Evolutionary conservation across 2,113 vertebrate species (phyloP), one percentile per base, ranked within the genome.

Genomic region (Leptosomus discolor): DNA sequence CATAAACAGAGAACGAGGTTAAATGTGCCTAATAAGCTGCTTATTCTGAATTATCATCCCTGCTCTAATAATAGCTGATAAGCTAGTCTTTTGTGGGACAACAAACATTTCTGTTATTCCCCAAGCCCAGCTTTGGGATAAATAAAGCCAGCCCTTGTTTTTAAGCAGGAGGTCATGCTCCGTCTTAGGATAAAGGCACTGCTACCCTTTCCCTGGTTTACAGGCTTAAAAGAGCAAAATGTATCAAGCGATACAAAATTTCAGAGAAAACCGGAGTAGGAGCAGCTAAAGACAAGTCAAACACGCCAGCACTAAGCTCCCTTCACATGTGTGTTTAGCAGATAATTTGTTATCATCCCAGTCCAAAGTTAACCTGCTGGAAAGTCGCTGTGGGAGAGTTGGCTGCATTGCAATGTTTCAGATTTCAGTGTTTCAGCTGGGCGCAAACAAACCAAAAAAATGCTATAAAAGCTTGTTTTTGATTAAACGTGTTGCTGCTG

Each of bases 341-440:
- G 76, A 82, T 97, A 85, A 79, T 69, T 93, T 57, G 67, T 95
- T 96, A 96, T 95, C 94, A 64, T 41, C 92, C 80, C 60, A 90
- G 96, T 96, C 87, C 96, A 97, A 97, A 98, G 87, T 98, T 97
- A 97, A 97, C 91, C 88, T 94, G 48, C 94, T 96, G 94, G 91
- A 95, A 95, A 94, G 69, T 91, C 69, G 83, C 80, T 60, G 76
- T 15, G 90, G 91, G 94, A 92, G 88, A 93, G 57, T 51, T 96
- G 96, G 93, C 95, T 92, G 96, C 68, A 65, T 91, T 71, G 73
- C 86, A 46, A 22, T 77, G 77, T 81, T 94, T 97, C 65, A 88
- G 57, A 75, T 95, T 88, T 67, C 85, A 88, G 15, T 23, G 90
- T 79, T 95, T 97, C 93, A 93, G 68, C 68, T 79, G 61, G 81